Conservation (phyloP, 2,113 vertebrate genomes). For the Hyperoodon ampullatus region DNA sequence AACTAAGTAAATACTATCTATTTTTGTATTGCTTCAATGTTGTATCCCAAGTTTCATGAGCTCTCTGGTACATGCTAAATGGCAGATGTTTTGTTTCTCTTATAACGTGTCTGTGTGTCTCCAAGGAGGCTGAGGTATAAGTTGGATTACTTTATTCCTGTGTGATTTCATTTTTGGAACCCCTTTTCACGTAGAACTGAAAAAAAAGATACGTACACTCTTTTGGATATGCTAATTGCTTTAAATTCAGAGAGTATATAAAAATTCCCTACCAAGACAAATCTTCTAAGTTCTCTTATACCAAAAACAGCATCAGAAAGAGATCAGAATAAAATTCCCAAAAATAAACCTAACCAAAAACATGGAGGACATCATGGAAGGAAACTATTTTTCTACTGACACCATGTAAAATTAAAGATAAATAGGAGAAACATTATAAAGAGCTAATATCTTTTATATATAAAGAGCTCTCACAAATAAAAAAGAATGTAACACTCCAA, state of each 20-base stretch:
- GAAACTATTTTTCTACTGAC: not conserved
- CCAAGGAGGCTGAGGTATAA: not conserved
- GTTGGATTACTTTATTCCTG: not conserved
- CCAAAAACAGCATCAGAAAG: constrained; percentile 41
- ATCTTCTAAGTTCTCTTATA: constrained; percentile 42
- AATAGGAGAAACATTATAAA: not conserved
- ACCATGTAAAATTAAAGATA: constrained; percentile 24
- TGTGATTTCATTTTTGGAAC: constrained; percentile 46
- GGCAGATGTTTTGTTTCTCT: not conserved
- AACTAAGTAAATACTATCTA: not conserved
- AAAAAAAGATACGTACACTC: not conserved
- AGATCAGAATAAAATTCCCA: constrained; percentile 50
- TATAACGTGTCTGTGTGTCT: not conserved
- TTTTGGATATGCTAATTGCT: constrained; percentile 54
- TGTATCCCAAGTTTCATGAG: not conserved
- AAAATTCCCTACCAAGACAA: constrained; percentile 58
- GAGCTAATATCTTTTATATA: not conserved
- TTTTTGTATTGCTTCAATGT: not conserved
- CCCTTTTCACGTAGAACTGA: constrained; percentile 29
- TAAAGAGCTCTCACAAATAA: not conserved
- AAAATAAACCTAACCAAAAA: constrained; percentile 49
- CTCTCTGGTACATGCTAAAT: not conserved
- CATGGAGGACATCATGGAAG: not conserved
- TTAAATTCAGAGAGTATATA: constrained; percentile 60
- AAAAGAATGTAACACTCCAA: not conserved